Evolutionary conservation across 2,797 vertebrate genomes (phyloP).

Genomic region (Acanthurus lineatus): DNA sequence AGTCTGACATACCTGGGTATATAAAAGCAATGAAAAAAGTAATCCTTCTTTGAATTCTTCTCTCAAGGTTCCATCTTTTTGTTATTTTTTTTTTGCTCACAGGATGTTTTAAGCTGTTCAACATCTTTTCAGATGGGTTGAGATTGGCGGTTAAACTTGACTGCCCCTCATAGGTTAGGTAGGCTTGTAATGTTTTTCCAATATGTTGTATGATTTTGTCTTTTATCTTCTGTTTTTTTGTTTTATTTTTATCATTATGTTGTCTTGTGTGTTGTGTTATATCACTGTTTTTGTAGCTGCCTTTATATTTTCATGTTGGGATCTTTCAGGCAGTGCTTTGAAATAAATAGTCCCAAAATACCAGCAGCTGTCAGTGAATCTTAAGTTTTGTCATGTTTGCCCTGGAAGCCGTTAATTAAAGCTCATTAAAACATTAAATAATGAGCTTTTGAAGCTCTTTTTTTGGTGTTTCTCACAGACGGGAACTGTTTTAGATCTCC

Average conservation of each 20-base stretch:
- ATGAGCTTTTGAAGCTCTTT: too few relatives aligned
- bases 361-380: too few relatives aligned
- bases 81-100: background rate
- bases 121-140: background rate
- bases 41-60: constrained; percentile 1
- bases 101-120: background rate
- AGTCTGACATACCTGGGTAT: constrained; percentile 12
- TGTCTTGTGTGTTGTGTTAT: background rate
- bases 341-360: too few relatives aligned
- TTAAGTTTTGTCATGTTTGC: too few relatives aligned
- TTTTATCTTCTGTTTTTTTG: background rate
- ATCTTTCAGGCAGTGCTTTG: background rate
- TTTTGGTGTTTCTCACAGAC: too few relatives aligned
- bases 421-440: too few relatives aligned
- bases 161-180: background rate
- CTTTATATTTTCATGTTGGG: background rate
- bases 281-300: background rate
- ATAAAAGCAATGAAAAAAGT: constrained; percentile 19
- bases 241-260: background rate
- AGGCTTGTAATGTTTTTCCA: background rate
- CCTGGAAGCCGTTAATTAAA: too few relatives aligned
- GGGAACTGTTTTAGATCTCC: too few relatives aligned
- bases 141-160: background rate
- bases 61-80: background rate
- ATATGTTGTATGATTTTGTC: too few relatives aligned